Percentiles rank a stretch among this genome's conserved stretches.
These are phyloP conservation scores for Hololepta plana DNA, from an alignment of 2,888 invertebrate species.

Conservation along the genomic window DNA sequence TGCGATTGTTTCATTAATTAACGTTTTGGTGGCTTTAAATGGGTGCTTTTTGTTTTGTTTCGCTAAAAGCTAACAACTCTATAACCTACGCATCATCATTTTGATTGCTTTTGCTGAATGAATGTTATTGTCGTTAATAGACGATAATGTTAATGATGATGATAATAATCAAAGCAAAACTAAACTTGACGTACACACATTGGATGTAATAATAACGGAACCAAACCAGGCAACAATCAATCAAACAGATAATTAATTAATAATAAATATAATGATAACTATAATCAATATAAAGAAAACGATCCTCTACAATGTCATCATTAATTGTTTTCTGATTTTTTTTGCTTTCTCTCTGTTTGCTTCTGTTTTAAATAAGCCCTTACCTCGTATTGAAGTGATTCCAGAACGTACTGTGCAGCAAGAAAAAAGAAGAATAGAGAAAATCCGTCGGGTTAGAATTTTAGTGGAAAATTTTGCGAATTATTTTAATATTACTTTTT, in stretches of 20 bases:
- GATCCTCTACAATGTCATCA: no score
- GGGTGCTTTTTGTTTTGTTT: conserved; percentile 6
- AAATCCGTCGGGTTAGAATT: not conserved
- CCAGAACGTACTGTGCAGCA: conserved; percentile 77
- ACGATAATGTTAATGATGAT: conserved; percentile 6
- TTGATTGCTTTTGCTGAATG: no score
- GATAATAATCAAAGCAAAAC: conserved; percentile 21
- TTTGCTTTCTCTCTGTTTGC: no score
- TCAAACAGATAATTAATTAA: conserved; percentile 6
- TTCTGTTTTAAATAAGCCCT: conserved; percentile 43
- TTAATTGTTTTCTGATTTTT: no score
- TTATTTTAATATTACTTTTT: no score
- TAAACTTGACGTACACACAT: conserved; percentile 26
- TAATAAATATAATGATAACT: no score
- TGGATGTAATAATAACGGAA: conserved; percentile 19
- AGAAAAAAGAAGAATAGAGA: conserved; percentile 1
- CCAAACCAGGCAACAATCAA: conserved; percentile 16
- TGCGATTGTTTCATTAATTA: no score
- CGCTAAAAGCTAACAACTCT: no score
- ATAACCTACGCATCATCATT: no score
- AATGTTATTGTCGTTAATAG: conserved; percentile 5
- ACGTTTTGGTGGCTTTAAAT: no score
- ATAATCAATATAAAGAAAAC: no score
- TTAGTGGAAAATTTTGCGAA: not conserved
- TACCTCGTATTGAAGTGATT: conserved; percentile 98